Conservation (phyloP, 2,797 vertebrate genomes). For the Lerista edwardsae region DNA sequence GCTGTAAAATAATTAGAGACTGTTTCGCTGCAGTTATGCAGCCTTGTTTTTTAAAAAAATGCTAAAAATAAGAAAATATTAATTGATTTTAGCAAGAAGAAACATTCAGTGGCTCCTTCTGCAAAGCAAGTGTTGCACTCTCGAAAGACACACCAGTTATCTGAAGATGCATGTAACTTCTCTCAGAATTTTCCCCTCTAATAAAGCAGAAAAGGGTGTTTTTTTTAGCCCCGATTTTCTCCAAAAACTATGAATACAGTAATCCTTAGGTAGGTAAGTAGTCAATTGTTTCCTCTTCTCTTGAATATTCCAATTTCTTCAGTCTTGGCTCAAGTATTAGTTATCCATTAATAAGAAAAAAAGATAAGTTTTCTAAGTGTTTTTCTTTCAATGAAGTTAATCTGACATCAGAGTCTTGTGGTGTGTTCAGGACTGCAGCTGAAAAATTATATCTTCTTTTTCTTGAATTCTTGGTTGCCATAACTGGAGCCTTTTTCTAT, state of each 20-base stretch:
- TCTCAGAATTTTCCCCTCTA: conserved; percentile 44
- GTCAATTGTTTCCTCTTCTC: conserved; percentile 57
- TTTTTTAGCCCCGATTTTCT: conserved; percentile 52
- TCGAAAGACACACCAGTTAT: conserved; percentile 60
- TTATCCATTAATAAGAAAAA: conserved; percentile 83
- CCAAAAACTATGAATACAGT: conserved; percentile 63
- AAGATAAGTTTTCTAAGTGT: conserved; percentile 80
- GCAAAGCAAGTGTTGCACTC: conserved; percentile 64
- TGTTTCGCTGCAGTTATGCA: conserved; percentile 50
- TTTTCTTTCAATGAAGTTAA: conserved; percentile 78
- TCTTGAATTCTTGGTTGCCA: conserved; percentile 93
- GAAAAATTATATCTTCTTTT: conserved; percentile 84
- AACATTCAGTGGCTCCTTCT: conserved; percentile 66
- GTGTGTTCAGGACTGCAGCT: conserved; percentile 60
- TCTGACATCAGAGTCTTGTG: conserved; percentile 67
- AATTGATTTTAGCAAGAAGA: conserved; percentile 68
- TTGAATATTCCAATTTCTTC: conserved; percentile 67
- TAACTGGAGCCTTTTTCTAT: conserved; percentile 99
- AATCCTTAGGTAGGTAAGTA: conserved; percentile 68
- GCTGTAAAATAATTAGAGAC: conserved; percentile 36
- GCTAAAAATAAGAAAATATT: conserved; percentile 54
- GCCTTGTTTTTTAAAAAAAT: conserved; percentile 44
- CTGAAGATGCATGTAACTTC: conserved; percentile 57
- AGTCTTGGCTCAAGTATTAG: conserved; percentile 82
- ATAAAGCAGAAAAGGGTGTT: conserved; percentile 54